A percentile compares a stretch with the other conserved stretches of the same genome.
phyloP scores from a whole-genome alignment of 1,140 invertebrate genomes.

The Lordiphosa stackelbergi region DNA sequence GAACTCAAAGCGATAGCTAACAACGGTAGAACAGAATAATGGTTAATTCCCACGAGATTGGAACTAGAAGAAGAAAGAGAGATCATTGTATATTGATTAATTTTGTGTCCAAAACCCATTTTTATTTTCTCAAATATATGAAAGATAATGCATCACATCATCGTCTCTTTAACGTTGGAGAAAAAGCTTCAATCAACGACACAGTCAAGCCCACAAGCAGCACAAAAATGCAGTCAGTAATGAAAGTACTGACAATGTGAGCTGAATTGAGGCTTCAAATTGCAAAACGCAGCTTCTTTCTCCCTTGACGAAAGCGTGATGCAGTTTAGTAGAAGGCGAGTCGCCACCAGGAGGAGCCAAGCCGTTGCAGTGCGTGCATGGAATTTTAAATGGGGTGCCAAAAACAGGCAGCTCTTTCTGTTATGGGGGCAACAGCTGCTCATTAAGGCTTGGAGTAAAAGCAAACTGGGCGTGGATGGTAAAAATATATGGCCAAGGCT shows the following conservation, averaged over 20 bases:
- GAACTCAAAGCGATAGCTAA: too few species aligned
- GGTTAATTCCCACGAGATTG: too few species aligned
- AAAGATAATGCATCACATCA: not conserved
- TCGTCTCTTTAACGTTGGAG: not conserved
- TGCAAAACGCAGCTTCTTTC: slow-evolving; percentile 41
- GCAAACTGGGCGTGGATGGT: not conserved
- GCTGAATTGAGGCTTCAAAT: slow-evolving; percentile 36
- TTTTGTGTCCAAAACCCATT: too few species aligned
- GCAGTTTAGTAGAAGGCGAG: slow-evolving; percentile 26
- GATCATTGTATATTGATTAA: too few species aligned
- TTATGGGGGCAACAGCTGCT: slow-evolving; percentile 38
- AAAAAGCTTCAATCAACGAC: slow-evolving; percentile 21
- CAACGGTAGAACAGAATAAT: too few species aligned
- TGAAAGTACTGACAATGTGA: slow-evolving; percentile 63
- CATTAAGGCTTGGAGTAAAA: slow-evolving; percentile 37
- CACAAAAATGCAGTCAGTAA: slow-evolving; percentile 50
- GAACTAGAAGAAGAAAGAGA: too few species aligned
- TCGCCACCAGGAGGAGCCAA: not conserved
- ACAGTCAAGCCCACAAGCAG: slow-evolving; percentile 1
- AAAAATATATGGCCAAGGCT: slow-evolving; percentile 2
- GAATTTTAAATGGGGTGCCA: slow-evolving; percentile 57
- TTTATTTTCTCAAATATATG: not conserved
- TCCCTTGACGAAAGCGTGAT: slow-evolving; percentile 21
- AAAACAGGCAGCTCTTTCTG: slow-evolving; percentile 41
- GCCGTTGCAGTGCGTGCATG: slow-evolving; percentile 39